Evolutionary conservation across 2,888 invertebrate species (phyloP), one percentile per base, ranked within the genome.

Genomic region (Pachymerium ferrugineum): DNA sequence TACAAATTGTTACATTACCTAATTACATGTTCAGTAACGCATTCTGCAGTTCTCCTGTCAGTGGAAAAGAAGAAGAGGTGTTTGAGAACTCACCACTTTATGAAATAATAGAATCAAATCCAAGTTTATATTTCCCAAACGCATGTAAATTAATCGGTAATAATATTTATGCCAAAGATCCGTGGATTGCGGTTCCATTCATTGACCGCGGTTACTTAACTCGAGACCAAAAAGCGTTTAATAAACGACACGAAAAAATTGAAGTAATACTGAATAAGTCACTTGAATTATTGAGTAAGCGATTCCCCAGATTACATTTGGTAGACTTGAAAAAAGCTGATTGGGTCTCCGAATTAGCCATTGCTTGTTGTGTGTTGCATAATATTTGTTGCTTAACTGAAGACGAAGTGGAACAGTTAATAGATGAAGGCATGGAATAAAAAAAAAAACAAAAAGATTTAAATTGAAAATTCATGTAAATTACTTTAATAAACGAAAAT

Each of bases 191-290:
- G 8, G 22, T 14, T 22, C 54, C 54, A 2, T 54, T 14, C 25
- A 54, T 54, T 12, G 54, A 54, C 14, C 54, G 54, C 12, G 54
- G 54, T 1, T 54, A 54, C 25, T 54, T 54, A 14, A 54, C 54
- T 54, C 54, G 54, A 22, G 54, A 54, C 28, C 54, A 54, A 25
- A 54, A 54, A 25, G 54, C 54, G 25, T 54, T 54, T 54, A 54
- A 54, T 54, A 54, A 54, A 22, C 54, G 54, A 1, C 54, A 54
- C 54, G 54, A 54, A 8, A 54, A 54, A 54, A 54, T 54, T 25
- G 25, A 54, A 14, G 6, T 28, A 1, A 25, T 6, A 25, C 28
- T 54, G 54, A 25, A 25, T 25, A 54, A 54, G 28, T 54, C 54
- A 28, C 12, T 54, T 8, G 54, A 54, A 54, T 2, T 54, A 14